These are phyloP conservation scores for Plutomurus gul DNA, from an alignment of 1,140 invertebrate genomes.

Conservation along the genomic window DNA sequence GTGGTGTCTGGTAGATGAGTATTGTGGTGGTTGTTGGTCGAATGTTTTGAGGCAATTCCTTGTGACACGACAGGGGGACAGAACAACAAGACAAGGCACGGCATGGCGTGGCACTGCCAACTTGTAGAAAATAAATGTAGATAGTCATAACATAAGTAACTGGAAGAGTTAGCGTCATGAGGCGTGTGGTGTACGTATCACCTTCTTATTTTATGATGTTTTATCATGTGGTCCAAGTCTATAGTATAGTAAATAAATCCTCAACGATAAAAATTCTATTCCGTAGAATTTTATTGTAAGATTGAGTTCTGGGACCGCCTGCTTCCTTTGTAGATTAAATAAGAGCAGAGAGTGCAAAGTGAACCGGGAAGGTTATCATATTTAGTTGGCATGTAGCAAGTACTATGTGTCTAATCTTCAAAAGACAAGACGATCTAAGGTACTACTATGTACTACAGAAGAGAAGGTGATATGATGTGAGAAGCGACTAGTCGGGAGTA, in stretches of 20 bases:
- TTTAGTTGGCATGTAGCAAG: not conserved
- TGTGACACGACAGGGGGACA: slow-evolving; percentile 6
- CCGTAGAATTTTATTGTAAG: not conserved
- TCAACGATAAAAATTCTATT: not conserved
- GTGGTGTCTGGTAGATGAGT: not conserved
- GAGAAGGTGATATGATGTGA: not conserved
- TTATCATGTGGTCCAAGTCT: not conserved
- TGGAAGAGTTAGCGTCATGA: not conserved
- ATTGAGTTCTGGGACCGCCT: slow-evolving; percentile 17
- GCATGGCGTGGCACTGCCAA: not conserved
- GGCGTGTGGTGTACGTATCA: not conserved
- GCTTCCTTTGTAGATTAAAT: slow-evolving; percentile 29
- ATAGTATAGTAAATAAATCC: not conserved
- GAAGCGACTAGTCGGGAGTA: too few species aligned
- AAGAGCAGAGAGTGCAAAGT: not conserved
- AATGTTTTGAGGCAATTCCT: not conserved
- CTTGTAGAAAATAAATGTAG: not conserved
- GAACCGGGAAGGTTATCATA: slow-evolving; percentile 14
- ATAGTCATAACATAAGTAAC: not conserved
- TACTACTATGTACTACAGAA: not conserved
- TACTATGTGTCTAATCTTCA: slow-evolving; percentile 3
- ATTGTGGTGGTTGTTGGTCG: not conserved
- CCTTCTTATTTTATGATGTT: not conserved
- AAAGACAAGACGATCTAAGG: not conserved
- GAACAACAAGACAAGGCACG: slow-evolving; percentile 2